Conservation (phyloP, 2,888 invertebrate species). For the Sinopyrophorus schimmeli region DNA sequence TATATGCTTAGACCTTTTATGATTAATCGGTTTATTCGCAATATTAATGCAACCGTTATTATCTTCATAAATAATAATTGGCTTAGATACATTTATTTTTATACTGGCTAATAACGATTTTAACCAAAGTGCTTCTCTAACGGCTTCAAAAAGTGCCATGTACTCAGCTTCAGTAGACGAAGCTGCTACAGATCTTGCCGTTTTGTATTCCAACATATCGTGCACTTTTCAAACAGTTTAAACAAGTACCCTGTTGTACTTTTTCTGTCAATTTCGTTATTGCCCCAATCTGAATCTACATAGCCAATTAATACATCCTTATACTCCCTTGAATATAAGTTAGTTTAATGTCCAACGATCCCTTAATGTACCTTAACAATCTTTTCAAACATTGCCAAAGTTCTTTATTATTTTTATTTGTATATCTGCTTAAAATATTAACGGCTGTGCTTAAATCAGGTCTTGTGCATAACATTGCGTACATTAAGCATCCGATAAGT, state of each 20-base stretch:
- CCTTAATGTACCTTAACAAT: conserved; percentile 36
- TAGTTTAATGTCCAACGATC: conserved; percentile 39
- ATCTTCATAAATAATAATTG: conserved; percentile 42
- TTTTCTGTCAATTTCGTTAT: conserved; percentile 22
- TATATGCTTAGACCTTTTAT: conserved; percentile 44
- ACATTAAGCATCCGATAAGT: conserved; percentile 13
- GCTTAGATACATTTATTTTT: conserved; percentile 31
- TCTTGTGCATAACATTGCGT: conserved; percentile 8
- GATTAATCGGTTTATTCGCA: conserved; percentile 39
- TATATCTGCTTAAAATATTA: conserved; percentile 8
- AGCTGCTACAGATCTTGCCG: conserved; percentile 36
- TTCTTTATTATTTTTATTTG: conserved; percentile 11
- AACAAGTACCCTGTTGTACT: conserved; percentile 26
- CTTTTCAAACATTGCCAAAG: conserved; percentile 20
- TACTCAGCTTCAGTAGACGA: conserved; percentile 29
- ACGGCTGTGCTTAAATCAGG: conserved; percentile 1
- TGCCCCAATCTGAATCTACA: conserved; percentile 41
- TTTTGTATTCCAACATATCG: conserved; percentile 36
- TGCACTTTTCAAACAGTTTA: conserved; percentile 19
- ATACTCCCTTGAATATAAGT: conserved; percentile 32
- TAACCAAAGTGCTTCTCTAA: conserved; percentile 44
- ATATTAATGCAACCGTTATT: conserved; percentile 45
- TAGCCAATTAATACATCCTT: conserved; percentile 37
- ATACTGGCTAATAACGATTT: conserved; percentile 40
- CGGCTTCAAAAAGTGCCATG: conserved; percentile 39